A percentile compares a stretch with the other conserved stretches of the same genome.
Conservation (phyloP, 2,113 vertebrate species). For the Epinephelus lanceolatus region DNA sequence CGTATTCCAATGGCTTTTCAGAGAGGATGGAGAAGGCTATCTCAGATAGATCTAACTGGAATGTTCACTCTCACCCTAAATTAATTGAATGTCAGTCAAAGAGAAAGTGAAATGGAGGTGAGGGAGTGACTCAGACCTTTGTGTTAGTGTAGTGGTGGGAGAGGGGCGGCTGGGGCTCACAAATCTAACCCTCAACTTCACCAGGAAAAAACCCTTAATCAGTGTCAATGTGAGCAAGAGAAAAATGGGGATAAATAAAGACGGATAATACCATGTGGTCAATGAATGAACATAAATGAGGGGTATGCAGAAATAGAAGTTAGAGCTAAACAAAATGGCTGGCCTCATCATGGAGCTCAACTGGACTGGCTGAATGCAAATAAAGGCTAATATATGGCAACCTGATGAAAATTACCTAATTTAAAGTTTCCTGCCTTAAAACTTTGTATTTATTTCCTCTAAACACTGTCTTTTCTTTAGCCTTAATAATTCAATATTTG, state of each 20-base stretch:
- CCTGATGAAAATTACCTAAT: background rate
- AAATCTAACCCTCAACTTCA: constrained; percentile 48
- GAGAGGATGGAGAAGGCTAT: constrained; percentile 67
- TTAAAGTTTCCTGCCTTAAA: too few species aligned
- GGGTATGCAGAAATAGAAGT: constrained; percentile 9
- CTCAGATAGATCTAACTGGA: constrained; percentile 68
- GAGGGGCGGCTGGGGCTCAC: constrained; percentile 26
- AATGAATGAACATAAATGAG: constrained; percentile 4
- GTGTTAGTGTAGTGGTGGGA: constrained; percentile 46
- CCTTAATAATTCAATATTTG: background rate
- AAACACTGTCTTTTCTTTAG: too few species aligned
- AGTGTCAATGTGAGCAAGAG: constrained; percentile 17
- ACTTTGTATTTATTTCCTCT: too few species aligned
- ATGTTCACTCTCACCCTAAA: constrained; percentile 68
- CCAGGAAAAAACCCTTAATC: constrained; percentile 51
- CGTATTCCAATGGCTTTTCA: constrained; percentile 69
- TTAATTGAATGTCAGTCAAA: constrained; percentile 82
- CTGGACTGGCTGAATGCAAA: constrained; percentile 12
- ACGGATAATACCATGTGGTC: constrained; percentile 27
- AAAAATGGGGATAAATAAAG: constrained; percentile 52
- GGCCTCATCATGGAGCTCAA: background rate
- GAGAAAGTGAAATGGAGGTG: constrained; percentile 70
- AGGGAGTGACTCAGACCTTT: constrained; percentile 68
- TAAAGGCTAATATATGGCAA: background rate
- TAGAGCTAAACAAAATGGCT: constrained; percentile 3